These are phyloP conservation scores for Bhutanitis thaidina DNA, from an alignment of 2,888 invertebrate species.

Conservation along the genomic window DNA sequence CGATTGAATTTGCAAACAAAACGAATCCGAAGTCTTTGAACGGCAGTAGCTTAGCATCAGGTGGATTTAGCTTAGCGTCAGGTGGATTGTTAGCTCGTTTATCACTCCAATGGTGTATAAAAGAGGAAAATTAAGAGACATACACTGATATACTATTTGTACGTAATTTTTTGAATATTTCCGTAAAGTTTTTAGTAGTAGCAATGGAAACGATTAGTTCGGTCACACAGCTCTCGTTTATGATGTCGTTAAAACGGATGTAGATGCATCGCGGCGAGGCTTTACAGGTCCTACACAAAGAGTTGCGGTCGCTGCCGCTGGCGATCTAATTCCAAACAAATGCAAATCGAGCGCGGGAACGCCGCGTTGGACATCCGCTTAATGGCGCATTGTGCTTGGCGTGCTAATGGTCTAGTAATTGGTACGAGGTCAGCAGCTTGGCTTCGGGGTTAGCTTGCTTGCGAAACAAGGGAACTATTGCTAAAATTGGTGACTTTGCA, in stretches of 20 bases:
- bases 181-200: no score
- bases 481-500: no score
- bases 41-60: no score
- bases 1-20: no score
- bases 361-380: conserved; percentile 44
- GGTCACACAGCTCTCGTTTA: conserved; percentile 1
- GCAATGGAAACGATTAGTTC: conserved; percentile 1
- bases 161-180: neutral
- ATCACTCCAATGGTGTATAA: no score
- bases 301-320: conserved; percentile 33
- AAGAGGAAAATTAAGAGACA: no score
- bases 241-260: conserved; percentile 43
- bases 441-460: neutral
- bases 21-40: no score
- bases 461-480: neutral
- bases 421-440: conserved; percentile 53
- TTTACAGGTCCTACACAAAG: conserved; percentile 52
- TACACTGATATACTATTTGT: neutral
- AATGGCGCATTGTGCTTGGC: conserved; percentile 65
- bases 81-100: no score
- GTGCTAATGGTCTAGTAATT: conserved; percentile 70
- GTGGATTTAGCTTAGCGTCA: no score
- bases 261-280: conserved; percentile 33
- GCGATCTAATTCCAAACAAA: conserved; percentile 70
- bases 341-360: conserved; percentile 59